Conservation (phyloP, 2,113 vertebrate genomes). For the Gavia stellata region DNA sequence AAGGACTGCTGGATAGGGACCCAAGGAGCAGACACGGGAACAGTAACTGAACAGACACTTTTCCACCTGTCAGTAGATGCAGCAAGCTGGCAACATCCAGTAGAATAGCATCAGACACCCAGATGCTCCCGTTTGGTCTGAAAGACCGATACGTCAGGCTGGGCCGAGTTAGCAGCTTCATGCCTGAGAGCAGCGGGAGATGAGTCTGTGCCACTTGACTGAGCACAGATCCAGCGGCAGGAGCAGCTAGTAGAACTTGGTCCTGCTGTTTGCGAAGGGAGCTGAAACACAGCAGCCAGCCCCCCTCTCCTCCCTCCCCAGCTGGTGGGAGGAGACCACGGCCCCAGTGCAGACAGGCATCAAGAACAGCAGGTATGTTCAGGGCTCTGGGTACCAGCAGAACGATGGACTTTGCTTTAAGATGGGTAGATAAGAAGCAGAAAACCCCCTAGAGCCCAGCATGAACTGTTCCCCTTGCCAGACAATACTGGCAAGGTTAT, state of each 20-base stretch:
- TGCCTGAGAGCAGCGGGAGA: not conserved
- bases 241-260: not conserved
- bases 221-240: not conserved
- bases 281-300: not conserved
- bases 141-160: rapidly evolving
- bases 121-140: not conserved
- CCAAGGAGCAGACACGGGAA: not conserved
- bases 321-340: not conserved
- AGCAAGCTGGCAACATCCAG: not conserved
- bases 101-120: not conserved
- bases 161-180: not conserved
- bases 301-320: not conserved
- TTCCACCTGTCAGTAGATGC: not conserved
- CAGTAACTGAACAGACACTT: not conserved
- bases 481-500: not conserved
- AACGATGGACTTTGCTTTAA: not conserved
- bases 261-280: not conserved
- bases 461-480: not conserved
- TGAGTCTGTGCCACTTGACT: not conserved
- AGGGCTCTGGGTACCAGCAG: not conserved
- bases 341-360: not conserved
- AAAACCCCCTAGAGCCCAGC: not conserved
- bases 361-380: not conserved
- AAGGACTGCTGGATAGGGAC: not conserved
- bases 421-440: not conserved